Evolutionary conservation across 2,113 vertebrate genomes (phyloP).

Genomic region (Xiphophorus hellerii): DNA sequence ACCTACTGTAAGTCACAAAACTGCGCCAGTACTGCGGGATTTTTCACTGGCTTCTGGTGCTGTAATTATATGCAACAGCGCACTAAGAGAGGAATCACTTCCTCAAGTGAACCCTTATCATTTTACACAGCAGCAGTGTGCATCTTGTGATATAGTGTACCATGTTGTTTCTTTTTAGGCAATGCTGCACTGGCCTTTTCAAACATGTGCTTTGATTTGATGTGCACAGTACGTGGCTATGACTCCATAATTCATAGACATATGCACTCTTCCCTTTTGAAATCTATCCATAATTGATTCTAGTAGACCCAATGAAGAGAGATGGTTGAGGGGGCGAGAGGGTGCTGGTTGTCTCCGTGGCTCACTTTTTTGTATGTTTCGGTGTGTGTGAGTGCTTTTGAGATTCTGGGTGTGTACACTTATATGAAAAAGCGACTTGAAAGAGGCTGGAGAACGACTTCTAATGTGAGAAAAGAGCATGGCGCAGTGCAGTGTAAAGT

Average conservation of each 20-base stretch:
- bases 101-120: neutral
- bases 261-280: slow-evolving; percentile 69
- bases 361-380: slow-evolving; percentile 15
- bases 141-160: slow-evolving; percentile 8
- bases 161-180: slow-evolving; percentile 35
- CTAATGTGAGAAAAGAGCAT: slow-evolving; percentile 64
- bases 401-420: slow-evolving; percentile 48
- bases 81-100: neutral
- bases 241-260: slow-evolving; percentile 75
- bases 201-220: slow-evolving; percentile 41
- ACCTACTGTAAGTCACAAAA: neutral
- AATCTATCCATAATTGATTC: slow-evolving; percentile 78
- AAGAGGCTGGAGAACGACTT: slow-evolving; percentile 61
- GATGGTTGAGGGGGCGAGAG: slow-evolving; percentile 54
- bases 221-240: slow-evolving; percentile 49
- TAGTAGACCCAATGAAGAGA: slow-evolving; percentile 57
- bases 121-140: slow-evolving; percentile 1
- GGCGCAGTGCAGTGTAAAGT: slow-evolving; percentile 76
- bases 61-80: neutral
- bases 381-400: slow-evolving; percentile 17
- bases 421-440: slow-evolving; percentile 55
- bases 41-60: neutral
- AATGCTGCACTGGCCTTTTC: slow-evolving; percentile 26
- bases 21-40: neutral
- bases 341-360: slow-evolving; percentile 52